Percentiles rank a stretch among this genome's conserved stretches.
phyloP scores from a whole-genome alignment of 2,797 vertebrate species.

The Falco concolor region DNA sequence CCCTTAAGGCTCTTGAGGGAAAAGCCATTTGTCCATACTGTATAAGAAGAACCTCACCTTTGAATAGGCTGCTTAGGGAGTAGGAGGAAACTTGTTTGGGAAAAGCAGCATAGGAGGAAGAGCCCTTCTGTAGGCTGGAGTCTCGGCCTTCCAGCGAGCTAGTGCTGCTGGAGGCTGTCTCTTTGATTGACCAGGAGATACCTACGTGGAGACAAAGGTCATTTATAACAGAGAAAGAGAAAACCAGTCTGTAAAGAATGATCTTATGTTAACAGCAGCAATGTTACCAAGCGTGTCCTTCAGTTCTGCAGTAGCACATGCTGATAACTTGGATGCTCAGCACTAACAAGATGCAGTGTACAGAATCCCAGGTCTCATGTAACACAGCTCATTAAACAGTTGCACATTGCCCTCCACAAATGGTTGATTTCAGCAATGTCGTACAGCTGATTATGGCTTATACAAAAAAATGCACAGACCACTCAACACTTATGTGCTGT shows the following conservation, averaged over 20 bases:
- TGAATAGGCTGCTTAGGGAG: constrained; percentile 90
- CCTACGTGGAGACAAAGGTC: constrained; percentile 69
- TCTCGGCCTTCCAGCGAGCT: constrained; percentile 73
- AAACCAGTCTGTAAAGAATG: background rate
- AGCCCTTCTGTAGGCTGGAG: constrained; percentile 75
- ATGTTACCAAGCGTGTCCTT: background rate
- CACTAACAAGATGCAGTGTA: background rate
- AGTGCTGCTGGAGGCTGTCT: constrained; percentile 81
- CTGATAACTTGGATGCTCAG: background rate
- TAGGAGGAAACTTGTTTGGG: constrained; percentile 84
- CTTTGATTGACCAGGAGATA: constrained; percentile 94
- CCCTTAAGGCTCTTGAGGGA: background rate
- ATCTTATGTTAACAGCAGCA: background rate
- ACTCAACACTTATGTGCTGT: background rate
- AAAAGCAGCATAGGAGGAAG: constrained; percentile 69
- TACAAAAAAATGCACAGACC: background rate
- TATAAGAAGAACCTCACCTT: constrained; percentile 75
- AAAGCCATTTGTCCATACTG: background rate
- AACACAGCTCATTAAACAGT: background rate
- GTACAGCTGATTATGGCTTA: background rate
- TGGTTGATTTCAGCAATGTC: background rate
- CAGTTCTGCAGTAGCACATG: background rate
- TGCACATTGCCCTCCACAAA: background rate
- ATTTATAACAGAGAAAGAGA: background rate
- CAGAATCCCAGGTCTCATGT: background rate